Evolutionary conservation across 2,113 vertebrate species (phyloP).

Genomic region (Gorilla gorilla): DNA sequence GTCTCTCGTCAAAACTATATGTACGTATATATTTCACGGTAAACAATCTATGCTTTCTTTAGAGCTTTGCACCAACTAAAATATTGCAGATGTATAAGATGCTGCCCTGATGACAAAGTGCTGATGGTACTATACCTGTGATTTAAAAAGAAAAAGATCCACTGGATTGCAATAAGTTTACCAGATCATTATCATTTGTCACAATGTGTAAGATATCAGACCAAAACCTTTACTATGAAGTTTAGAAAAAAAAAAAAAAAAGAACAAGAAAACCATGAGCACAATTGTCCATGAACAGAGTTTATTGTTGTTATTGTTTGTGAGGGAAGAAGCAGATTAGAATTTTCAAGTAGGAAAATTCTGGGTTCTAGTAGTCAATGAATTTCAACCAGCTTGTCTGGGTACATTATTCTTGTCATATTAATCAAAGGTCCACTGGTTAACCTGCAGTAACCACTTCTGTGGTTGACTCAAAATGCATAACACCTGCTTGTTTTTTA

Average conservation of each 20-base stretch:
- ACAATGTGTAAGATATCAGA: constrained; percentile 94
- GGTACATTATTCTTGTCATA: constrained; percentile 94
- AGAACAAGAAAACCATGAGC: constrained; percentile 81
- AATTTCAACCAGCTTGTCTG: constrained; percentile 90
- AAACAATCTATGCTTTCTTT: constrained; percentile 93
- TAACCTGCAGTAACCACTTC: constrained; percentile 91
- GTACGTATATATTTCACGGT: constrained; percentile 87
- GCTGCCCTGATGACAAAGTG: constrained; percentile 91
- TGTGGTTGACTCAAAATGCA: constrained; percentile 92
- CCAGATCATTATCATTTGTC: constrained; percentile 93
- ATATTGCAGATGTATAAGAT: constrained; percentile 93
- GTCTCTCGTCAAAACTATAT: constrained; percentile 92
- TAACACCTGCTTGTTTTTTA: constrained; percentile 89
- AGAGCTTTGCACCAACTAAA: constrained; percentile 92
- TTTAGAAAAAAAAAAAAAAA: constrained; percentile 88
- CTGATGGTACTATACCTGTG: constrained; percentile 88
- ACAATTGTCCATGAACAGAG: constrained; percentile 88
- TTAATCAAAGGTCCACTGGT: constrained; percentile 89
- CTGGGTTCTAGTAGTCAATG: constrained; percentile 90
- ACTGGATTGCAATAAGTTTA: constrained; percentile 88
- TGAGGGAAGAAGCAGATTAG: constrained; percentile 88
- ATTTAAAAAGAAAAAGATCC: constrained; percentile 88
- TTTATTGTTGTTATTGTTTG: constrained; percentile 86
- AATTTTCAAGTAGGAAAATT: constrained; percentile 89
- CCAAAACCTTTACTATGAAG: constrained; percentile 95